A percentile compares a stretch with the other conserved stretches of the same genome.
phyloP scores from a whole-genome alignment of 2,797 vertebrate genomes.

The Labroides dimidiatus region DNA sequence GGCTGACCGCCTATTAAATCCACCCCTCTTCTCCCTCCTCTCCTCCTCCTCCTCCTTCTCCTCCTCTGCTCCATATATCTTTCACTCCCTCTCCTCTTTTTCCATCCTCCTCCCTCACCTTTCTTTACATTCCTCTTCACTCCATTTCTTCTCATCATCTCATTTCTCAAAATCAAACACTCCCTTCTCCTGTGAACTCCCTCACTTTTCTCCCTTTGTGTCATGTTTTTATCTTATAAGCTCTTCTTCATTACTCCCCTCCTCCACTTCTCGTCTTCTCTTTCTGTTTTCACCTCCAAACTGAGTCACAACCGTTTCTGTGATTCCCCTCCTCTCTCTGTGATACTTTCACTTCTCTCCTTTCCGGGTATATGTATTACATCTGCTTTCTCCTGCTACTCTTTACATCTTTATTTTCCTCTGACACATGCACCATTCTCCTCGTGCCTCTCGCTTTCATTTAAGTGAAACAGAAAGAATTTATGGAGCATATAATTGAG shows the following conservation, averaged over 20 bases:
- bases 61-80: background rate
- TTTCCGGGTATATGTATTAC: background rate
- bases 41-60: slow-evolving; percentile 4
- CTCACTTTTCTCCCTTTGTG: too few relatives aligned
- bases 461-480: slow-evolving; percentile 9
- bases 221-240: too few relatives aligned
- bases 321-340: background rate
- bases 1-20: slow-evolving; percentile 61
- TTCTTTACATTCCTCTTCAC: background rate
- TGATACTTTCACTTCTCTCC: background rate
- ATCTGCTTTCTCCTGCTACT: background rate
- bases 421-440: too few relatives aligned
- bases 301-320: too few relatives aligned
- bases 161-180: too few relatives aligned
- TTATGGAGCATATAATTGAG: background rate
- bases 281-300: too few relatives aligned
- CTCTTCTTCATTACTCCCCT: too few relatives aligned
- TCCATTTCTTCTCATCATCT: background rate
- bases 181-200: background rate
- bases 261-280: background rate
- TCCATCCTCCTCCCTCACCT: background rate
- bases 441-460: background rate
- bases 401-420: background rate
- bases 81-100: background rate
- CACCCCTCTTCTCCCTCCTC: slow-evolving; percentile 24